Evolutionary conservation across 2,888 invertebrate genomes (phyloP), one percentile per base, ranked within the genome.

Genomic region (Tenthredo notha): DNA sequence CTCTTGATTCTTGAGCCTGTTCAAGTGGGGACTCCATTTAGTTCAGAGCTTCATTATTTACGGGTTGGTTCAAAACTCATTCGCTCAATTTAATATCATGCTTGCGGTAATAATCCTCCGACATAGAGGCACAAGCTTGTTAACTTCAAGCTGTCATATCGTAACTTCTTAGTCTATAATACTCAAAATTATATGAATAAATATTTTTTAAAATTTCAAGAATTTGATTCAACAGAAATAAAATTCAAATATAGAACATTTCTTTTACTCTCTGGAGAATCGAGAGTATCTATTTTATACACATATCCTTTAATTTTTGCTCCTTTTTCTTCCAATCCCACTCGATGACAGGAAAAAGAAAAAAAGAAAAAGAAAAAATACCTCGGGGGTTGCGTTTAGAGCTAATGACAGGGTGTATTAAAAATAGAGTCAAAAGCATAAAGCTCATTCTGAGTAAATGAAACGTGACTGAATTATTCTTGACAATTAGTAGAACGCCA

Each of bases 1-100:
- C 40, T 43, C 72, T 74, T 43, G 72, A 74, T 74, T 74, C 43
- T 43, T 74, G 72, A 74, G 72, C 72, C 72, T 74, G 72, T 74
- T 74, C 72, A 43, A 74, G 72, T 43, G 10, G 40, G 40, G 72
- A 74, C 72, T 74, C 72, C 72, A 74, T 74, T 74, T 43, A 74
- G 21, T 40, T 74, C 72, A n/a, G 40, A 74, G 43, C 40, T 43
- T 74, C 29, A 74, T 40, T 74, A 43, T 74, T 74, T 43, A 74
- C 40, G 72, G 72, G 43, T 21, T 74, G 72, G 72, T 74, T 74
- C 43, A 74, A 43, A 74, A 74, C 72, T 74, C 72, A 74, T 74
- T 74, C 67, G 67, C 67, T 67, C 67, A 67, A 67, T 67, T 67
- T 67, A 67, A 67, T 67, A 67, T 33, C 33, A 67, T 67, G 67